Conservation (phyloP, 2,888 invertebrate species). For the Pachycephus smyrnensis region DNA sequence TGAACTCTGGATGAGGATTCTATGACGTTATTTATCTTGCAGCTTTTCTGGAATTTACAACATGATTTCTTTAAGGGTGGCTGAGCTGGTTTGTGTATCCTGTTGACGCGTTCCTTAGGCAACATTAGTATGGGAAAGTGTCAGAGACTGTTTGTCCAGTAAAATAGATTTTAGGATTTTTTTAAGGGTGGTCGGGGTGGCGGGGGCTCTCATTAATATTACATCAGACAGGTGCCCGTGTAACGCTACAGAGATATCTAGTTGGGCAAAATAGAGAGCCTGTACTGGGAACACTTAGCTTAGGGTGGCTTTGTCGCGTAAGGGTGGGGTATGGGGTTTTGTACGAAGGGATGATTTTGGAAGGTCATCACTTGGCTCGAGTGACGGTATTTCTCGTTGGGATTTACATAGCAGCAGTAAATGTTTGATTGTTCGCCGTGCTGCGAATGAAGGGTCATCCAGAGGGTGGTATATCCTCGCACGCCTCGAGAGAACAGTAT, state of each 20-base stretch:
- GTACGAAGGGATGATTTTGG: slow-evolving; percentile 18
- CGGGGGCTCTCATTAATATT: too few species aligned
- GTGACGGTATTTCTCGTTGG: slow-evolving; percentile 35
- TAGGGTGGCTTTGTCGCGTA: not conserved
- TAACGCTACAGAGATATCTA: not conserved
- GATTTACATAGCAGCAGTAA: slow-evolving; percentile 50
- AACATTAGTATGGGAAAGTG: too few species aligned
- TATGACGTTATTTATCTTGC: not conserved
- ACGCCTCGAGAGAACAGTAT: not conserved
- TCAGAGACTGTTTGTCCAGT: too few species aligned
- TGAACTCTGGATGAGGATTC: not conserved
- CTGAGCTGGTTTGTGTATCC: too few species aligned
- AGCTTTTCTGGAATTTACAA: not conserved
- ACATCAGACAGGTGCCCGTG: too few species aligned
- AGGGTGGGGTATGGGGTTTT: not conserved
- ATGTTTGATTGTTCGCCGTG: slow-evolving; percentile 47
- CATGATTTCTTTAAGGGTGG: not conserved
- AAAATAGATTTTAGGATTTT: too few species aligned
- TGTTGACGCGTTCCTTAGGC: too few species aligned
- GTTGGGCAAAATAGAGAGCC: not conserved
- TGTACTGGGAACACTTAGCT: not conserved
- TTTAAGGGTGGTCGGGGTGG: too few species aligned
- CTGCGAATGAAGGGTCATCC: not conserved
- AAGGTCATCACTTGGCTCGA: slow-evolving; percentile 33
- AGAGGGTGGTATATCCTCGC: not conserved